Percentiles rank a stretch among this genome's conserved stretches.
Evolutionary conservation across 1,140 invertebrate species (phyloP).

Genomic region (Macrosteles quadrilineatus): DNA sequence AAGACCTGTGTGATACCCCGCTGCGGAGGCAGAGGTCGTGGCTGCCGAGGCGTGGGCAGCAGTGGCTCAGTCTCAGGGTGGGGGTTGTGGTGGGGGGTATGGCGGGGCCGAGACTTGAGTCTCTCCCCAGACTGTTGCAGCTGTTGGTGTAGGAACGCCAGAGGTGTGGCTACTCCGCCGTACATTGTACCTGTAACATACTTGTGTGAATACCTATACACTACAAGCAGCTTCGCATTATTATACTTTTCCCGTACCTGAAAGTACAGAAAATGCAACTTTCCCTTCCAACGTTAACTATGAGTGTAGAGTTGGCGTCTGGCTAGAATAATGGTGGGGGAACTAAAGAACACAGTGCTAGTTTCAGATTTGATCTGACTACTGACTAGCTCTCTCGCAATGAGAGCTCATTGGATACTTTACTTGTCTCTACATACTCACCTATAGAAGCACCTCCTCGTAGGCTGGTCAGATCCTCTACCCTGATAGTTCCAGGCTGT

Average conservation of each 20-base stretch:
- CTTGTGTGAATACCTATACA: too few species aligned
- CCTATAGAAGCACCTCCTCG: slow-evolving; percentile 33
- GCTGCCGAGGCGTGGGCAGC: slow-evolving; percentile 51
- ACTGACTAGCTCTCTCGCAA: too few species aligned
- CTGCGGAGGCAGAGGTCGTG: slow-evolving; percentile 41
- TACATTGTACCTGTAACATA: slow-evolving; percentile 55
- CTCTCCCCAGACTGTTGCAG: slow-evolving; percentile 40
- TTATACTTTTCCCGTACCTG: too few species aligned
- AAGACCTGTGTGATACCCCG: slow-evolving; percentile 39
- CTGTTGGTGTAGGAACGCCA: slow-evolving; percentile 62
- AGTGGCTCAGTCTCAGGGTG: slow-evolving; percentile 67
- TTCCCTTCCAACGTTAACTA: too few species aligned
- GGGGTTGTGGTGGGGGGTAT: slow-evolving; percentile 52
- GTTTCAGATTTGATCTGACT: too few species aligned
- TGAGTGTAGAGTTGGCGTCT: too few species aligned
- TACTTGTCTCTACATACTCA: too few species aligned
- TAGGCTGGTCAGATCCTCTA: slow-evolving; percentile 54
- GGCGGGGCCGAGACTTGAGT: slow-evolving; percentile 45
- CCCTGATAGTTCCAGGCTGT: slow-evolving; percentile 57
- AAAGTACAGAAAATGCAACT: too few species aligned
- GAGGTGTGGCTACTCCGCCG: slow-evolving; percentile 67
- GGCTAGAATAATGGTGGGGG: too few species aligned
- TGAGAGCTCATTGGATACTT: too few species aligned
- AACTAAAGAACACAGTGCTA: too few species aligned
- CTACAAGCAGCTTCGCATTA: too few species aligned